phyloP scores from a whole-genome alignment of 92 coral and sea anemone genomes.

The Porites rus region DNA sequence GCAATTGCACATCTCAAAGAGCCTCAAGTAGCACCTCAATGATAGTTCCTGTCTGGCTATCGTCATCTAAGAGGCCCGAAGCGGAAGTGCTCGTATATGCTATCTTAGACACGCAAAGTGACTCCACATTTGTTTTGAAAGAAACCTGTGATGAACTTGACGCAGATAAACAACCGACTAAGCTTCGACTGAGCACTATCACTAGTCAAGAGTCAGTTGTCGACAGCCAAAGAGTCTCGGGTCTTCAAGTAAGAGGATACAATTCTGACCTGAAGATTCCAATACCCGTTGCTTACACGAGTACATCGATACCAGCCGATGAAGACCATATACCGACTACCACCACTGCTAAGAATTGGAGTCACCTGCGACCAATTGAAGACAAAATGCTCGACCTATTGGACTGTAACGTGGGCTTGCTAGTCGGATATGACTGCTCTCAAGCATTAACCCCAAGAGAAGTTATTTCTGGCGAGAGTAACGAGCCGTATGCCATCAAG shows the following conservation, averaged over 20 bases:
- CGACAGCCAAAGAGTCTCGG: constrained; percentile 16
- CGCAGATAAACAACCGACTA: constrained; percentile 3
- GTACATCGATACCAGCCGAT: constrained; percentile 17
- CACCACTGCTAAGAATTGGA: constrained; percentile 13
- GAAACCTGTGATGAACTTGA: constrained; percentile 25
- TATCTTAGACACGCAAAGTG: constrained; percentile 1
- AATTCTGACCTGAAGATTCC: too few relatives aligned
- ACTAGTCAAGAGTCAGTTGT: constrained; percentile 13
- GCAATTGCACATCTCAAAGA: too few relatives aligned
- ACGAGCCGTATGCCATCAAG: too few relatives aligned
- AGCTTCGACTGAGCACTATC: neutral
- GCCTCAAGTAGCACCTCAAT: too few relatives aligned
- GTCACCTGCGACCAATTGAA: neutral
- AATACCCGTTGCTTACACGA: neutral
- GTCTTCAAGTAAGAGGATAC: constrained; percentile 28
- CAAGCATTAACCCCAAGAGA: constrained; percentile 20
- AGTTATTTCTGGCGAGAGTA: too few relatives aligned
- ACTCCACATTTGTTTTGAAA: neutral
- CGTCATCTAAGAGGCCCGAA: neutral
- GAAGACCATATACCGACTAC: constrained; percentile 11
- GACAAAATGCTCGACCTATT: neutral
- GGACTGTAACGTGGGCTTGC: constrained; percentile 16
- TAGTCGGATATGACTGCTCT: constrained; percentile 16
- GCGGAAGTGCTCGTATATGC: too few relatives aligned
- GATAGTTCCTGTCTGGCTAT: constrained; percentile 13